Conservation (phyloP, 2,113 vertebrate genomes). For the Circaetus cinerascens region DNA sequence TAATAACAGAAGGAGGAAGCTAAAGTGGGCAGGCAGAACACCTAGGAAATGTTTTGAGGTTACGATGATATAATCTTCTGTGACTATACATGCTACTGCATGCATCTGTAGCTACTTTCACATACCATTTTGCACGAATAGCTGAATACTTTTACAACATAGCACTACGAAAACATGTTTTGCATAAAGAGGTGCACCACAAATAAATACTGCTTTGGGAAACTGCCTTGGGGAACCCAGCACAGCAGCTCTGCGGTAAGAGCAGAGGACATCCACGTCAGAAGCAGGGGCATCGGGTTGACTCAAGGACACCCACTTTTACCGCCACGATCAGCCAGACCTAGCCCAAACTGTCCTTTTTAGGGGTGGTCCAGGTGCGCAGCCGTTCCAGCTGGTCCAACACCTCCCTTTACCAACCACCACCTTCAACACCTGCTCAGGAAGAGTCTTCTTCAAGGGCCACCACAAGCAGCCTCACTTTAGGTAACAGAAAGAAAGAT, state of each 20-base stretch:
- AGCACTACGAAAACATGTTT: neutral
- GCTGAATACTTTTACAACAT: fast-evolving
- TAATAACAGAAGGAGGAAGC: neutral
- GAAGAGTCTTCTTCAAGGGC: neutral
- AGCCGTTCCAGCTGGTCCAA: neutral
- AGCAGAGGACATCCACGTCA: neutral
- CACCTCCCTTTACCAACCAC: neutral
- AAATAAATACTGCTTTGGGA: neutral
- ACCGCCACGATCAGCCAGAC: neutral
- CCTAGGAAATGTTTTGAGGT: neutral
- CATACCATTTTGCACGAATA: neutral
- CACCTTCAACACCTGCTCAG: neutral
- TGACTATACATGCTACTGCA: neutral
- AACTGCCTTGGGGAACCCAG: neutral
- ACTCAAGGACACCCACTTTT: neutral
- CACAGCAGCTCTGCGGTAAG: neutral
- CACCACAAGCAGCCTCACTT: neutral
- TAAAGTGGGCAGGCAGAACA: neutral
- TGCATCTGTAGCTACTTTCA: neutral
- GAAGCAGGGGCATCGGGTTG: fast-evolving
- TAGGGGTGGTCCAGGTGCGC: neutral
- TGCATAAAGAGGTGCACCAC: neutral
- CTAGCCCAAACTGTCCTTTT: neutral
- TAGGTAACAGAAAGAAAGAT: neutral
- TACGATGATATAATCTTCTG: neutral